Evolutionary conservation across 2,113 vertebrate genomes (phyloP).

Genomic region (Heteronetta atricapilla): DNA sequence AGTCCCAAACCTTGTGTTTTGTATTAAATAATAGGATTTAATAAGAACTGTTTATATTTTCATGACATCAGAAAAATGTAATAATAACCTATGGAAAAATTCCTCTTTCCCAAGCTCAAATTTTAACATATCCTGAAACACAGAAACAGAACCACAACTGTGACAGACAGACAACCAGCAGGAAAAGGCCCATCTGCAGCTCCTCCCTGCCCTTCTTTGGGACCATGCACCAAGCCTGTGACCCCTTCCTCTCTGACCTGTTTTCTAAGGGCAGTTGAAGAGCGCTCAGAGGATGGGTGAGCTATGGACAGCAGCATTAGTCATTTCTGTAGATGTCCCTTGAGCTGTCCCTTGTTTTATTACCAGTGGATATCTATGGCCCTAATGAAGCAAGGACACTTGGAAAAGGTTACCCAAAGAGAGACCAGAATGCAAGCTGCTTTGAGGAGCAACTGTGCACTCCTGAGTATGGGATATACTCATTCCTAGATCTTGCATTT

Average conservation of each 20-base stretch:
- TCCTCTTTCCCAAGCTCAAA: neutral
- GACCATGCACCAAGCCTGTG: neutral
- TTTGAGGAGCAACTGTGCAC: neutral
- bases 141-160: neutral
- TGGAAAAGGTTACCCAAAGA: neutral
- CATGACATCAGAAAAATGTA: neutral
- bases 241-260: neutral
- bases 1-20: slow-evolving; percentile 11
- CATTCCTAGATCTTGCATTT: neutral
- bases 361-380: neutral
- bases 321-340: neutral
- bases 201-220: neutral
- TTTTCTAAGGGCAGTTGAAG: neutral
- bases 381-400: neutral
- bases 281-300: neutral
- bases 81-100: slow-evolving; percentile 24
- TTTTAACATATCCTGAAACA: neutral
- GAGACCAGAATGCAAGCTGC: neutral
- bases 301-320: neutral
- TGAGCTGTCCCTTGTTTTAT: neutral
- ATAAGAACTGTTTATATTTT: slow-evolving; percentile 44
- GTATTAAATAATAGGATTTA: slow-evolving; percentile 42
- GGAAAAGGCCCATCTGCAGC: neutral
- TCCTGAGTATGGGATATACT: neutral
- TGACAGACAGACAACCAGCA: neutral